Base-by-base conservation (phyloP, 2,113 vertebrate genomes). In the Echinops telfairi region DNA sequence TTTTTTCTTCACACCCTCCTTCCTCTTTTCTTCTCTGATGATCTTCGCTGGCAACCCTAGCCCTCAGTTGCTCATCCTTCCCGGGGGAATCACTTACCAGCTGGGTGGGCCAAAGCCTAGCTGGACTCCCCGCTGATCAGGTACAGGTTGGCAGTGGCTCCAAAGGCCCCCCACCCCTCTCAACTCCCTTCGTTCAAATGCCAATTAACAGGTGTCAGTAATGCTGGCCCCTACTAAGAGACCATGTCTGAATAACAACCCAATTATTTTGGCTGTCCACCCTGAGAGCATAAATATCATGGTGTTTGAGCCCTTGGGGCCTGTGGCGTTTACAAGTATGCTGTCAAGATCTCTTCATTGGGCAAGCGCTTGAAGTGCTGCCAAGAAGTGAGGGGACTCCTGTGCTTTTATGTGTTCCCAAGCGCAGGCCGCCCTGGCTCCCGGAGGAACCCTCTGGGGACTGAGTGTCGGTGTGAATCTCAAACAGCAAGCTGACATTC, bases 251-350 rank as follows among this genome's bases (percentile, higher is more conserved):
- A 97, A 97, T 97, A 98, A 97, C 97, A 98, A 95, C 29, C 29
- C 97, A 97, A 97, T 96, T 97, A 98, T 98, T 97, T 95, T 97
- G 98, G 98, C 97, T 96, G 93, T 97, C 93, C 94, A 96, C 82
- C 71, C 91, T 23, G 22, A 2, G 73, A 97, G 97, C 98, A 98
- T 98, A 98, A 98, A 98, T 98, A 98, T 97, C 97, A 6, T 97
- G 97, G 98, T 95, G 98, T 97, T 98, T 98, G 98, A 98, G 97
- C 98, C 97, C 97, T 94, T 96, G 98, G 97, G 98, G 98, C 98
- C 98, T 96, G 96, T 96, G 98, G 98, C 98, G 98, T 98, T 98
- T 97, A 97, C 98, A 98, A 96, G 98, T 98, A 98, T 98, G 98
- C 97, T 98, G 98, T 98, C 98, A 98, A 98, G 98, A 98, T 98